Percentiles rank a stretch among this genome's conserved stretches.
Conservation (phyloP, 2,113 vertebrate genomes). For the Onychostruthus taczanowskii region DNA sequence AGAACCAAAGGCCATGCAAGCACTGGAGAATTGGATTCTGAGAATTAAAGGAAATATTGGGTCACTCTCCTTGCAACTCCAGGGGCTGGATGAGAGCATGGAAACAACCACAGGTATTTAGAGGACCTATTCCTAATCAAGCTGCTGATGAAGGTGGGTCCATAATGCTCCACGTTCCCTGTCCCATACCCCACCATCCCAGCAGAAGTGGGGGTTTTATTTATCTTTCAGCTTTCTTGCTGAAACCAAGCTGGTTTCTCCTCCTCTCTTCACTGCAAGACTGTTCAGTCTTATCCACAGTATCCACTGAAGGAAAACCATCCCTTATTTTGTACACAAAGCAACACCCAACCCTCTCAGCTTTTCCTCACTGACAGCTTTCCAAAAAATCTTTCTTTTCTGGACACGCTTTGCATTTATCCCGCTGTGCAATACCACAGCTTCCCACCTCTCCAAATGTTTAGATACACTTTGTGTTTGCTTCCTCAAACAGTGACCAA, state of each 20-base stretch:
- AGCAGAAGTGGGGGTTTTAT: not conserved
- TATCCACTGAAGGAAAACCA: not conserved
- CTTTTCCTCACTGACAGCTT: not conserved
- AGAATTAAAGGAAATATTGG: not conserved
- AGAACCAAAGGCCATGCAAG: accelerated
- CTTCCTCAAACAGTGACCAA: not conserved
- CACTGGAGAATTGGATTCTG: not conserved
- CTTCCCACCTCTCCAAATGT: not conserved
- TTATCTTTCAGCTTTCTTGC: not conserved
- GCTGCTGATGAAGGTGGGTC: accelerated
- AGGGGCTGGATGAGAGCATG: accelerated
- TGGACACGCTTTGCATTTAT: not conserved
- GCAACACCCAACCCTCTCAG: not conserved
- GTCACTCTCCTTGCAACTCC: not conserved
- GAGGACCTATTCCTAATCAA: not conserved
- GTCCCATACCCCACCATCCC: not conserved
- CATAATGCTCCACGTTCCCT: accelerated
- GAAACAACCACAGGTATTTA: not conserved
- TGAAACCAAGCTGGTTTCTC: not conserved
- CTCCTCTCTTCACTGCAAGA: not conserved
- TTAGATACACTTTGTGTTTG: not conserved
- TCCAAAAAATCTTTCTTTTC: not conserved
- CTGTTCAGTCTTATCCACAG: not conserved
- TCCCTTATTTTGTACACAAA: not conserved
- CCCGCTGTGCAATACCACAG: not conserved